These are phyloP conservation scores for Polyploca ridens DNA, from an alignment of 2,888 invertebrate genomes.

Conservation along the genomic window DNA sequence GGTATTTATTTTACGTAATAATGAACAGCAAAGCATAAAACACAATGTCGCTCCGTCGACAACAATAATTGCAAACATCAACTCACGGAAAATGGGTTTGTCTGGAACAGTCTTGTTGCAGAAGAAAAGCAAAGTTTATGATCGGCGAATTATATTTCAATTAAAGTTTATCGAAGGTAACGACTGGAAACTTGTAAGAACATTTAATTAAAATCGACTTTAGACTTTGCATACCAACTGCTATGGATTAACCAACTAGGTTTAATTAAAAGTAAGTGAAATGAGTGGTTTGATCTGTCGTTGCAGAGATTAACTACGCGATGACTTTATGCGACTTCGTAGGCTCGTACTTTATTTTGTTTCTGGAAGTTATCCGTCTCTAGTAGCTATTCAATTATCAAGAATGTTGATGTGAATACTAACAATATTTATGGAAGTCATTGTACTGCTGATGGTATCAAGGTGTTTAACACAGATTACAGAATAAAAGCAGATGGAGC, in stretches of 20 bases:
- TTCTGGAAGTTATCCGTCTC: neutral
- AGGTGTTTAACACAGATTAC: too few species aligned
- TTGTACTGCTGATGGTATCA: too few species aligned
- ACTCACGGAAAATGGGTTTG: constrained; percentile 26
- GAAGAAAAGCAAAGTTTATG: constrained; percentile 30
- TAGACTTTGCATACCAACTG: constrained; percentile 24
- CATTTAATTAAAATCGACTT: constrained; percentile 38
- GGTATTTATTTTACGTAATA: neutral
- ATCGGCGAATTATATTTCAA: constrained; percentile 38
- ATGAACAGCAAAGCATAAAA: neutral
- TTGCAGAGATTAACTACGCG: constrained; percentile 1
- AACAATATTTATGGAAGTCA: too few species aligned
- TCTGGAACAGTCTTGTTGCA: constrained; percentile 24
- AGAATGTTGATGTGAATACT: too few species aligned
- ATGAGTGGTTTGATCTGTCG: constrained; percentile 19
- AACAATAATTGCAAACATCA: constrained; percentile 33
- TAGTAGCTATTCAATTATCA: neutral
- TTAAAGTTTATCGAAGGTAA: constrained; percentile 42
- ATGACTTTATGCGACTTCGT: constrained; percentile 7
- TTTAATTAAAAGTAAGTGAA: constrained; percentile 32
- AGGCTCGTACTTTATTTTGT: neutral
- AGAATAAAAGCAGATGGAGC: too few species aligned
- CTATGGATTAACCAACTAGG: constrained; percentile 30
- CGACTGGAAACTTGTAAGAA: constrained; percentile 16
- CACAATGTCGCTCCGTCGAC: constrained; percentile 17